Conservation (phyloP, 2,113 vertebrate species). For the Cyphomyrus plagiostoma region DNA sequence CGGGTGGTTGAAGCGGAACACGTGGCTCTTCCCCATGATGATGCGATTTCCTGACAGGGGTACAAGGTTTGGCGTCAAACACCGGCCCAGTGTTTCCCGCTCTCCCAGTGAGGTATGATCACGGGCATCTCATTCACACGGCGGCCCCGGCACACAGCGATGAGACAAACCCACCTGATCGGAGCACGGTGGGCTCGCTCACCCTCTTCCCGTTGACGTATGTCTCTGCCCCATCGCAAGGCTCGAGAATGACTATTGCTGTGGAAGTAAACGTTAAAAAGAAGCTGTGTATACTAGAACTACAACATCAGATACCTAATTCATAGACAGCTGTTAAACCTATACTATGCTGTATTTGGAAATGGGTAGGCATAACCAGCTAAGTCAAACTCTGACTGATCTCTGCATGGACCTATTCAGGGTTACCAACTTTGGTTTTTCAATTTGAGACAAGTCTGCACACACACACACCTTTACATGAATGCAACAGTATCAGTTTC, state of each 20-base stretch:
- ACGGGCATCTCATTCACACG: neutral
- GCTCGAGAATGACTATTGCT: conserved; percentile 82
- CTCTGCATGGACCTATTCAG: neutral
- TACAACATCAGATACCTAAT: neutral
- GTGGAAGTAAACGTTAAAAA: conserved; percentile 2
- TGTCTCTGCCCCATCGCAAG: conserved; percentile 87
- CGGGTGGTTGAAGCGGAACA: conserved; percentile 97
- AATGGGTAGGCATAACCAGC: neutral
- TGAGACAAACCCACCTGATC: conserved; percentile 69
- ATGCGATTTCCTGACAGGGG: conserved; percentile 79
- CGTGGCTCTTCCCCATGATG: conserved; percentile 96
- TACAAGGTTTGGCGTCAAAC: neutral
- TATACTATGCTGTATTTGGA: neutral
- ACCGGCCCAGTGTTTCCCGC: neutral
- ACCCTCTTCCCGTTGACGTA: conserved; percentile 95
- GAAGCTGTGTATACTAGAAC: neutral
- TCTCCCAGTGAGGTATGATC: neutral
- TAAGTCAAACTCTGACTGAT: neutral
- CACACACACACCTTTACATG: neutral
- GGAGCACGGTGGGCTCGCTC: conserved; percentile 80
- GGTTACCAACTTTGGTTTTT: neutral
- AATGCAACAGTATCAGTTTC: neutral
- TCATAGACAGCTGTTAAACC: neutral
- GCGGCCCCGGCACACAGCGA: neutral
- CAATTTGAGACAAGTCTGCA: neutral